Conservation (phyloP, 2,888 invertebrate species). For the Drosophila barbarae region DNA sequence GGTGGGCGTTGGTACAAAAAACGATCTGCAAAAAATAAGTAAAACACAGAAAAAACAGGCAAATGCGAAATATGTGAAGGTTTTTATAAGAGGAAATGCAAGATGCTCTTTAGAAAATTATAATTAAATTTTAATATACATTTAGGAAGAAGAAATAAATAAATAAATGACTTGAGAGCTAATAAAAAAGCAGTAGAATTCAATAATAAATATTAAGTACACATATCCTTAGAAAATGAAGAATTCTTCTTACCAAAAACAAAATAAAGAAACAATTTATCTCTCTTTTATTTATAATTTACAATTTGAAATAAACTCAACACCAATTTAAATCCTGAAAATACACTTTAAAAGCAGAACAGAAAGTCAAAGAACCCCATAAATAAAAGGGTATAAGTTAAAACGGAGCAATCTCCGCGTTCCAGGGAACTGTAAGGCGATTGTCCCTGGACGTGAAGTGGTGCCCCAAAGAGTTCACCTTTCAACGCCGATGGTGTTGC, state of each 20-base stretch:
- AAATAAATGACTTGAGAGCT: too few species aligned
- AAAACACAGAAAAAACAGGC: conserved; percentile 18
- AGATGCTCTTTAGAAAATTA: conserved; percentile 11
- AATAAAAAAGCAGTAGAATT: too few species aligned
- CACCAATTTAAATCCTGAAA: neutral
- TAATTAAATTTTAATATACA: neutral
- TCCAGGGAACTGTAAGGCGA: conserved; percentile 58
- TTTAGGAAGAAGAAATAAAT: neutral
- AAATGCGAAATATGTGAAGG: conserved; percentile 19
- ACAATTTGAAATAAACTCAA: neutral
- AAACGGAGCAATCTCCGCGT: conserved; percentile 30
- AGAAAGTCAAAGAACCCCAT: neutral
- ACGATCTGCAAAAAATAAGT: conserved; percentile 42
- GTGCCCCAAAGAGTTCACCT: conserved; percentile 51
- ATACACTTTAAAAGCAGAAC: too few species aligned
- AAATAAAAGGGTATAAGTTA: conserved; percentile 7
- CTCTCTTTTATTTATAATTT: too few species aligned
- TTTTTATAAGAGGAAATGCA: too few species aligned
- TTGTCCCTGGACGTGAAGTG: conserved; percentile 35
- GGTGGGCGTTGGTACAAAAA: conserved; percentile 64
- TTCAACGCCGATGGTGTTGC: conserved; percentile 74
- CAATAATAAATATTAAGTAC: neutral
- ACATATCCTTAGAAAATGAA: too few species aligned
- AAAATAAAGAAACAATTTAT: too few species aligned
- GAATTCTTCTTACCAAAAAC: too few species aligned